Evolutionary conservation across 2,113 vertebrate genomes (phyloP), one percentile per base, ranked within the genome.

Genomic region (Prinia subflava): DNA sequence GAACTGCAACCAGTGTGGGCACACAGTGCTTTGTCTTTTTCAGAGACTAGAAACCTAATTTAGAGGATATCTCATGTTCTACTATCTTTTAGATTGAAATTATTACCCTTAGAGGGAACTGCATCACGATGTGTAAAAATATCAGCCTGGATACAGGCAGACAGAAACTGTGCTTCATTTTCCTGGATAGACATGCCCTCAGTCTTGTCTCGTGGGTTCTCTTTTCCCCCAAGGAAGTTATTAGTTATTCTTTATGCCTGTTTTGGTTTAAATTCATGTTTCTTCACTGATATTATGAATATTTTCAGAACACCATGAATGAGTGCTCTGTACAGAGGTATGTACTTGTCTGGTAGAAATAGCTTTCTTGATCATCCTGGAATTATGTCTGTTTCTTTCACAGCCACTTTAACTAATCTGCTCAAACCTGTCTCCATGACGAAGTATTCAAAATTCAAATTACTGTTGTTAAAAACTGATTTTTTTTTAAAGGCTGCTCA

Each of bases 211-310:
- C 6, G 5, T 42, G 55, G 41, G 22, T 21, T 93, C 59, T 83
- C 22, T 73, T 82, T 75, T 68, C 62, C 75, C 50, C 67, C 50
- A 65, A 59, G 79, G 59, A 81, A 67, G 23, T 30, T 77, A 42
- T 76, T 73, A 80, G 23, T 73, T 73, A 41, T 55, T 88, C 63
- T 73, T 83, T 77, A 90, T 74, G 23, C 37, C 83, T 86, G 16
- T 74, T 96, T 88, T 93, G 56, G 57, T 88, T 96, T 90, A 92
- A 95, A 88, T 63, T 88, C 59, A 35, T 65, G 15, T 70, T 92
- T 90, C 59, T 73, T 88, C 37, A 35, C 25, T 10, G 63, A 24
- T 95, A 46, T 59, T 91, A 76, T 62, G 44, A 90, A 74, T 90
- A 88, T 12, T 53, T 92, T 59, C 63, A 92, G 63, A 73, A 63